Conservation (phyloP, 2,888 invertebrate genomes). For the Oasisia sp. region DNA sequence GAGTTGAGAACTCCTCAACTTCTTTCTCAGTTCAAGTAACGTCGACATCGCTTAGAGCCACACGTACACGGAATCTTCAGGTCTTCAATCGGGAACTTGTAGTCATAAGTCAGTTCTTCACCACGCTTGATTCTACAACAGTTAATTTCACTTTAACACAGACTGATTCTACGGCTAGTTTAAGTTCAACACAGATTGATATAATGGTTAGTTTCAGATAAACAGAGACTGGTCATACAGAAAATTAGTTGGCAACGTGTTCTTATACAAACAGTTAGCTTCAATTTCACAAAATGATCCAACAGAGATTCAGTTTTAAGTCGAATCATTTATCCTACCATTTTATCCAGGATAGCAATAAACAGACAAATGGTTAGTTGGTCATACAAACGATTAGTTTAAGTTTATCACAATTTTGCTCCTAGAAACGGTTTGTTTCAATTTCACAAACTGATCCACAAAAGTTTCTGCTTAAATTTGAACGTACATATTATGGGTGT, state of each 20-base stretch:
- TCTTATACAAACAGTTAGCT: not conserved
- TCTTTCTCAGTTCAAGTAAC: conserved; percentile 84
- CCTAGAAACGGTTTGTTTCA: too few relatives aligned
- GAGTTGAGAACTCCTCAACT: not conserved
- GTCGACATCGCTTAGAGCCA: conserved; percentile 90
- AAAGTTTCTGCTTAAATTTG: too few relatives aligned
- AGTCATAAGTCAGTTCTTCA: conserved; percentile 96
- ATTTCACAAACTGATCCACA: too few relatives aligned
- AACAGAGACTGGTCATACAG: not conserved
- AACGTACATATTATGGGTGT: too few relatives aligned
- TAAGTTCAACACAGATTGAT: not conserved
- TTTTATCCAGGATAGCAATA: too few relatives aligned
- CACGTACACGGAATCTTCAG: conserved; percentile 96
- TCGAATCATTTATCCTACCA: too few relatives aligned
- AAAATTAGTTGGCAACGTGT: too few relatives aligned
- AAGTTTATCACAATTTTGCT: too few relatives aligned
- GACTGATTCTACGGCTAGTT: too few relatives aligned
- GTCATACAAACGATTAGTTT: not conserved
- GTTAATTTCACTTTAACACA: not conserved
- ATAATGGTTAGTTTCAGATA: not conserved
- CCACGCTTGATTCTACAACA: conserved; percentile 80
- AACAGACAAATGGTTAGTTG: too few relatives aligned
- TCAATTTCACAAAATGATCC: not conserved
- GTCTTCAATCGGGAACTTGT: conserved; percentile 97
- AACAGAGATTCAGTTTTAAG: not conserved